These are phyloP conservation scores for Crocuta crocuta DNA, from an alignment of 2,113 vertebrate genomes.

Conservation along the genomic window DNA sequence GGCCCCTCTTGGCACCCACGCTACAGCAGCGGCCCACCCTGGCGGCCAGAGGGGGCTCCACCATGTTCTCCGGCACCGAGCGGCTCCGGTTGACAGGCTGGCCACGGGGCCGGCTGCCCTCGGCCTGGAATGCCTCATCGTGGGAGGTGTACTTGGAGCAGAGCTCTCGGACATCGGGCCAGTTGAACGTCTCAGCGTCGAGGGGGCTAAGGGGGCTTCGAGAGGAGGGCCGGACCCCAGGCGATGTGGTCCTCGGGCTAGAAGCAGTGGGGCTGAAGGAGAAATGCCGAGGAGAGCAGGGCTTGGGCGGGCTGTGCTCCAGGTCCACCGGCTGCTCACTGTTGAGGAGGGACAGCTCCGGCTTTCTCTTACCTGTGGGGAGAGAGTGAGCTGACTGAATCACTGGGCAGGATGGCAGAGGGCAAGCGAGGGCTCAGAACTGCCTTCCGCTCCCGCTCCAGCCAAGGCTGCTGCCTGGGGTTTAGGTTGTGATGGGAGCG, in stretches of 20 bases:
- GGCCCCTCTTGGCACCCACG: conserved; percentile 1
- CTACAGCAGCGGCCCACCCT: conserved; percentile 61
- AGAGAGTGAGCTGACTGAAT: neutral
- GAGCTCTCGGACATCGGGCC: conserved; percentile 94
- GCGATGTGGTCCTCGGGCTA: conserved; percentile 69
- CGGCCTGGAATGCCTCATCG: neutral
- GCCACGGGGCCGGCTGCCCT: conserved; percentile 28
- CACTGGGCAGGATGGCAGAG: neutral
- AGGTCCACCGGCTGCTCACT: conserved; percentile 83
- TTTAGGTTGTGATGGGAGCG: neutral
- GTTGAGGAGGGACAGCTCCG: conserved; percentile 78
- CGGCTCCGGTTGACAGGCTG: conserved; percentile 81
- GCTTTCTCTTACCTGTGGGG: conserved; percentile 86
- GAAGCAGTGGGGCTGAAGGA: conserved; percentile 77
- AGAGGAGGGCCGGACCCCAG: neutral
- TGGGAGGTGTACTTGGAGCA: conserved; percentile 89
- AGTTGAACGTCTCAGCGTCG: conserved; percentile 88
- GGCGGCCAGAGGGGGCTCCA: conserved; percentile 60
- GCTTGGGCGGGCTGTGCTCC: conserved; percentile 76
- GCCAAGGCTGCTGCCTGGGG: neutral
- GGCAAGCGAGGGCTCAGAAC: neutral
- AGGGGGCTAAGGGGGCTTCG: conserved; percentile 87
- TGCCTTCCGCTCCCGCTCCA: no score
- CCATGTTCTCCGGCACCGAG: conserved; percentile 85
- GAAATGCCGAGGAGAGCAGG: conserved; percentile 59